These are phyloP conservation scores for Hafferia zeledoni DNA, from an alignment of 2,797 vertebrate genomes.

Conservation along the genomic window DNA sequence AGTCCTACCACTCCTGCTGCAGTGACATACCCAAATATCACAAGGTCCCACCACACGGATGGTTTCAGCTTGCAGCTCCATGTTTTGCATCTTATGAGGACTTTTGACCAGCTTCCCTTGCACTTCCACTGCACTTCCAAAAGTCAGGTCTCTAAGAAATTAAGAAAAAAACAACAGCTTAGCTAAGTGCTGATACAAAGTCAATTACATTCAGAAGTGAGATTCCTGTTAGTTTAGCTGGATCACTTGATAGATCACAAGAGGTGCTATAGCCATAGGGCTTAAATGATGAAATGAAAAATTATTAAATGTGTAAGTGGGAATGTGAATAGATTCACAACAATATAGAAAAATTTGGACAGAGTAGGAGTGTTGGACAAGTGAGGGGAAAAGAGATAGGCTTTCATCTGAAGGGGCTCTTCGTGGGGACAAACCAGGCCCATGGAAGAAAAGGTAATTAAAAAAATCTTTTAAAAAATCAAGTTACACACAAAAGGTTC, in stretches of 20 bases:
- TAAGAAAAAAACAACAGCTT: slow-evolving; percentile 27
- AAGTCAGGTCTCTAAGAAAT: slow-evolving; percentile 81
- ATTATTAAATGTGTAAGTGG: background rate
- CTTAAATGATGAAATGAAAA: background rate
- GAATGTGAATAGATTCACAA: background rate
- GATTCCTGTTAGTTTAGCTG: background rate
- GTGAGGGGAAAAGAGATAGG: background rate
- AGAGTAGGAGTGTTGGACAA: background rate
- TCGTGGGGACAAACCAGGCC: rapidly evolving
- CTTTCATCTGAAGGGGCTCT: background rate
- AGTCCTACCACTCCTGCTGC: background rate
- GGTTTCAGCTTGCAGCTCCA: slow-evolving; percentile 87
- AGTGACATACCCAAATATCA: slow-evolving; percentile 81
- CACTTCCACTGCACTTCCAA: slow-evolving; percentile 90
- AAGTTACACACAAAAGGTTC: background rate
- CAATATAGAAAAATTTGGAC: background rate
- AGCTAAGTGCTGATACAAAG: background rate
- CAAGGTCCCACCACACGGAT: slow-evolving; percentile 88
- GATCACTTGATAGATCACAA: background rate
- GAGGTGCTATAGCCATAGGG: background rate
- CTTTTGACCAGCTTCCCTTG: slow-evolving; percentile 87
- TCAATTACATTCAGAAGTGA: background rate
- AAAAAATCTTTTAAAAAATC: background rate
- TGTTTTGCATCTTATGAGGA: slow-evolving; percentile 81
- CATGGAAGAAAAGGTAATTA: background rate